Percentiles rank a stretch among this genome's conserved stretches.
Conservation (phyloP, 2,888 invertebrate species). For the Tolmerus cingulatus region DNA sequence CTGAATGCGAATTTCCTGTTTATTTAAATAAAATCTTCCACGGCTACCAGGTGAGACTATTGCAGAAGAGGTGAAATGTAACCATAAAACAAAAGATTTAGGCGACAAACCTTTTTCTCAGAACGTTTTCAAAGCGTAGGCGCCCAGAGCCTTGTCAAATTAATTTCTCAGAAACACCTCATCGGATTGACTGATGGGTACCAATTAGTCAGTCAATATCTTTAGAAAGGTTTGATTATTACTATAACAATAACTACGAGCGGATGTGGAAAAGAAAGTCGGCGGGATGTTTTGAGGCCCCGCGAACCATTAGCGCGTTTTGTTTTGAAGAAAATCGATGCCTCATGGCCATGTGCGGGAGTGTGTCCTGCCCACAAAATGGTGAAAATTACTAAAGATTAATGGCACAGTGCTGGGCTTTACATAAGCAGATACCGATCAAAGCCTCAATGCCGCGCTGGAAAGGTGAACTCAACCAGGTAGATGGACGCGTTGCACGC, state of each 20-base stretch:
- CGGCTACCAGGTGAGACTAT: neutral
- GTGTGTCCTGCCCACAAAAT: neutral
- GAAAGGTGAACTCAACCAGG: neutral
- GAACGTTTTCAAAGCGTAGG: neutral
- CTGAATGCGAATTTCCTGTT: neutral
- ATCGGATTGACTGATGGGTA: neutral
- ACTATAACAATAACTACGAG: neutral
- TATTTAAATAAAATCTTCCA: neutral
- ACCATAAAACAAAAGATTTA: neutral
- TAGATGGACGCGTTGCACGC: neutral
- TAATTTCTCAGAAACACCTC: neutral
- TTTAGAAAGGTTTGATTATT: neutral
- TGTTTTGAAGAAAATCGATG: neutral
- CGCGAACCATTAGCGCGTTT: neutral
- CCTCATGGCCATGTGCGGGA: neutral
- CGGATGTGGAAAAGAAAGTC: neutral
- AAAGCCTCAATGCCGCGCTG: neutral
- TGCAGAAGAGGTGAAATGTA: neutral
- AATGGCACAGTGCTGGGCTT: neutral
- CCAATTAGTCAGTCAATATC: neutral
- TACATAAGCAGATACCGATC: neutral
- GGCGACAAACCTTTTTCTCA: neutral
- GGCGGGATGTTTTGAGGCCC: neutral
- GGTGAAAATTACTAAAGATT: neutral
- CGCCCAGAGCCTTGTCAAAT: neutral